Base-by-base conservation (phyloP, 2,113 vertebrate genomes). In the Plotosus lineatus region DNA sequence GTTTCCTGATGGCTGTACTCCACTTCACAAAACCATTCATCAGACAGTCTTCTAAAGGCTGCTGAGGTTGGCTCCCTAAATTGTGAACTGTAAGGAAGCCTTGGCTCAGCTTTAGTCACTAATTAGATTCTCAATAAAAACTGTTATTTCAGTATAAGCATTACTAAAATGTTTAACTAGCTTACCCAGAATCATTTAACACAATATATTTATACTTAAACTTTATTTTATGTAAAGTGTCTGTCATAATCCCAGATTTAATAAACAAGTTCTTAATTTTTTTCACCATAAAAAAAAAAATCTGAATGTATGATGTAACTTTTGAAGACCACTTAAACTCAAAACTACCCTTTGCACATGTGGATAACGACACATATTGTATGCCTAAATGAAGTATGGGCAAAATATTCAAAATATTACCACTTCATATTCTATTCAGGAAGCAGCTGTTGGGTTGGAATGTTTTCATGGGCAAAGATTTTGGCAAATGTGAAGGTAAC, bases 11-110 rank as follows among this genome's bases (percentile, higher is more conserved):
- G 33, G 77, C 56, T 48, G 26, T 19, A 28, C 38, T 53, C 55
- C 10, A 19, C 68, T 83, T 66, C 75, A 63, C 46, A 58, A 79
- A 81, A 8, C 66, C 4, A 14, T 80, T 74, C 46, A 82, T 85
- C 48, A 68, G 28, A 44, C 17, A 40, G 56, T 33, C 77, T 69
- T 46, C 38, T 23, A 50, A 65, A 26, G 56, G 19, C 40, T 36
- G n/a, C 44, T 53, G 75, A 33, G 65, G 48, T 50, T 31, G 33
- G 26, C 14, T 61, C 77, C 75, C 69, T 79, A 75, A 79, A 48
- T 8, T 15, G 48, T 23, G 7, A 38, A 23, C 33, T 61, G 23
- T 36, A 26, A 81, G 14, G 7, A 65, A 68, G 69, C 31, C 50
- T 61, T 21, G 38, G 26, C 60, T 50, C 44, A 68, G 40, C 69